A percentile compares a stretch with the other conserved stretches of the same genome.
Conservation (phyloP, 2,888 invertebrate species). For the Eristalis pertinax region DNA sequence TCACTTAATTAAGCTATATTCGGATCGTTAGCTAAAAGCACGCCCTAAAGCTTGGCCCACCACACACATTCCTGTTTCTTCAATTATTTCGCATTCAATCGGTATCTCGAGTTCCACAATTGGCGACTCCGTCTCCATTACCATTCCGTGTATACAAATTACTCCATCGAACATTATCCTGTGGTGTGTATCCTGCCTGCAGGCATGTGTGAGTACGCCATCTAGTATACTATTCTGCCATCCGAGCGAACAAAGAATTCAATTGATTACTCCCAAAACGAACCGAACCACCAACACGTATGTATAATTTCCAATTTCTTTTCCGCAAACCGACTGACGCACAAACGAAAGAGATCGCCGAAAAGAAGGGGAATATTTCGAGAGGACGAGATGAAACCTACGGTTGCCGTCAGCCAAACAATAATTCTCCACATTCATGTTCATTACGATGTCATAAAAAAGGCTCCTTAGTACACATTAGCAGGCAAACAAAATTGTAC, state of each 20-base stretch:
- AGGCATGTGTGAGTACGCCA: not conserved
- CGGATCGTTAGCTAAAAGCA: not conserved
- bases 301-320: conserved; percentile 62
- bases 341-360: not conserved
- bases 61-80: not conserved
- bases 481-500: conserved; percentile 57
- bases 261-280: conserved; percentile 67
- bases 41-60: not conserved
- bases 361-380: not conserved
- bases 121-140: conserved; percentile 35
- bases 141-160: conserved; percentile 45
- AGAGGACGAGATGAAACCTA: conserved; percentile 6
- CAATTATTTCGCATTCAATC: conserved; percentile 47
- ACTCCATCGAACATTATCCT: conserved; percentile 53
- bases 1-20: not conserved
- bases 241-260: conserved; percentile 21
- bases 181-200: not conserved
- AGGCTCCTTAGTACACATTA: conserved; percentile 68
- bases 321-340: conserved; percentile 19
- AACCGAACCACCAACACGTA: conserved; percentile 39
- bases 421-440: conserved; percentile 67
- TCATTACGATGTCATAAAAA: conserved; percentile 70
- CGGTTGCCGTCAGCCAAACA: conserved; percentile 52
- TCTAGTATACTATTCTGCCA: not conserved
- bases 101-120: conserved; percentile 13